These are phyloP conservation scores for Leptodactylus fallax DNA, from an alignment of 2,797 vertebrate genomes.

Conservation along the genomic window DNA sequence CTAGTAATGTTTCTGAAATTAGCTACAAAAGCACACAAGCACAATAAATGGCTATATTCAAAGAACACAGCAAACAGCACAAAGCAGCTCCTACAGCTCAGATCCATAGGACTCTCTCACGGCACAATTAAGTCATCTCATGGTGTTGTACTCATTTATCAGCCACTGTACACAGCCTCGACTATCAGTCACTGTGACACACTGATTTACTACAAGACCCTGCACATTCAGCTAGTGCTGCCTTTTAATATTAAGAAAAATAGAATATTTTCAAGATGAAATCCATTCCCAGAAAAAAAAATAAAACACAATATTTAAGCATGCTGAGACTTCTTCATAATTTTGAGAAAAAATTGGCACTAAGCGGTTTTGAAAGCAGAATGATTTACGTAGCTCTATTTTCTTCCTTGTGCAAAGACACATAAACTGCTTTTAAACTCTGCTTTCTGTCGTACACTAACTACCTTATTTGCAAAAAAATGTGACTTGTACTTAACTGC, in stretches of 20 bases:
- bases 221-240: slow-evolving; percentile 27
- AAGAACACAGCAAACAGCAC: neutral
- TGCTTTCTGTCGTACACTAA: neutral
- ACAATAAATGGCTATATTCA: neutral
- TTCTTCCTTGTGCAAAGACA: neutral
- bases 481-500: slow-evolving; percentile 9
- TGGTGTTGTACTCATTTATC: slow-evolving; percentile 52
- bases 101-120: slow-evolving; percentile 30
- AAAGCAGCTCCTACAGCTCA: neutral
- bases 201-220: slow-evolving; percentile 57
- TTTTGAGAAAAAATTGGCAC: slow-evolving; percentile 1
- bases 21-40: neutral
- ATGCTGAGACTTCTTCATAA: slow-evolving; percentile 17
- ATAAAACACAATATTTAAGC: slow-evolving; percentile 24
- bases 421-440: slow-evolving; percentile 10
- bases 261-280: slow-evolving; percentile 38
- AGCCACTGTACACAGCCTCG: slow-evolving; percentile 12
- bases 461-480: slow-evolving; percentile 7
- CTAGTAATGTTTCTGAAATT: neutral
- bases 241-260: slow-evolving; percentile 53
- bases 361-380: neutral
- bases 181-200: slow-evolving; percentile 57
- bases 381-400: slow-evolving; percentile 2
- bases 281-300: slow-evolving; percentile 14
- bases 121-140: slow-evolving; percentile 59